Base-by-base conservation (phyloP, 2,113 vertebrate genomes). In the Ifrita kowaldi region DNA sequence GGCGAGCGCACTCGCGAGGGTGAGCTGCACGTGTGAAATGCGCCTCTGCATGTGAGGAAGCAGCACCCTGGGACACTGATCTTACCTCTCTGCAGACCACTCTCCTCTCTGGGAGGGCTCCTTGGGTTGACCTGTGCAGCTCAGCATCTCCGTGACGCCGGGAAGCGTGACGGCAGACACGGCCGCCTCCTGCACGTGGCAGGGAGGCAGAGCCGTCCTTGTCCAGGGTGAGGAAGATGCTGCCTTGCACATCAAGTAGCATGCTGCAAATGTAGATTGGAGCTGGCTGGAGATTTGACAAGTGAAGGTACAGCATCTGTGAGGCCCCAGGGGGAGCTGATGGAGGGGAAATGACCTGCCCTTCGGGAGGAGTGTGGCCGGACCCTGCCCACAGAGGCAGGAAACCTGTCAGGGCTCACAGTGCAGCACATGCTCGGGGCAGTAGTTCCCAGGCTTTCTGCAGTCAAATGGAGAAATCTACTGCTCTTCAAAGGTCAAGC, bases 401-500 rank as follows among this genome's bases (percentile, higher is more conserved):
- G 60, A 74, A 6, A 60, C 13, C 33, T 47, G 24, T 59, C 46
- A 65, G 41, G 18, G 37, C 69, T 92, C 46, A 18, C 50, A 32
- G 41, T 5, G 20, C 42, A 44, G 55, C 35, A 5, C 0, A 0
- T 14, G 5, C 47, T 71, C 0, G 0, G 24, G 28, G 21, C 11
- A 41, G 56, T 3, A 16, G 30, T 39, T 88, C 30, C 35, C 44
- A n/a, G 32, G n/a, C 26, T 67, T 24, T 83, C 67, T 33, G 37
- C 21, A 44, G 28, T 27, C 35, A 11, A 24, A 47, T 76, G 41
- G 70, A 85, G 77, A 75, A 89, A 78, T 15, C 7, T 4, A 1
- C 19, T 37, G 60, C 42, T 65, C 37, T 41, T 27, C 69, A 70
- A 78, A 84, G 7, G 5, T 53, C 37, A 74, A 8, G 22, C 19